Conservation (phyloP, 2,797 vertebrate species). For the Poecilia wingei region DNA sequence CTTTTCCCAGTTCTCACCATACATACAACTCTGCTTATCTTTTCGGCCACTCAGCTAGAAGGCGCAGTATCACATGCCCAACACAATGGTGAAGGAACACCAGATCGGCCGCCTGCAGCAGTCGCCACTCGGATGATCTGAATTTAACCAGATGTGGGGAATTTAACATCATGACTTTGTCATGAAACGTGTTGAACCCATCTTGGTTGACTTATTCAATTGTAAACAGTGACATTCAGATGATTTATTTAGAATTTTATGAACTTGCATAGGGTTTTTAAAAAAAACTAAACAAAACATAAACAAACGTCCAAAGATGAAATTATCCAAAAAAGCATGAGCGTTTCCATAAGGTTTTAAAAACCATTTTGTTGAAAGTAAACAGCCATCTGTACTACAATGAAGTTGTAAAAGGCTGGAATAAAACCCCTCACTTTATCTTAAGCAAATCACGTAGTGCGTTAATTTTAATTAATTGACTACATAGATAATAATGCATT, state of each 20-base stretch:
- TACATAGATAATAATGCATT: too few species aligned
- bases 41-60: conserved; percentile 70
- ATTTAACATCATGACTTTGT: conserved; percentile 30
- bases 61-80: conserved; percentile 60
- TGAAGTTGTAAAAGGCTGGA: too few species aligned
- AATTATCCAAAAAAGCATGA: too few species aligned
- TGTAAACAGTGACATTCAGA: conserved; percentile 10
- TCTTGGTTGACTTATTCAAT: conserved; percentile 21
- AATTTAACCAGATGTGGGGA: conserved; percentile 55
- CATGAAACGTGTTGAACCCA: conserved; percentile 11
- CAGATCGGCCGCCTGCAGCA: conserved; percentile 45
- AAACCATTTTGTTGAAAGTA: background rate
- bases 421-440: background rate
- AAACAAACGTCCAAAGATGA: background rate
- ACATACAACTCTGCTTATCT: conserved; percentile 62
- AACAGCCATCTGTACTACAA: too few species aligned
- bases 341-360: background rate
- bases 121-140: conserved; percentile 42
- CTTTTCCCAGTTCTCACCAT: conserved; percentile 39
- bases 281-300: too few species aligned
- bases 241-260: conserved; percentile 5
- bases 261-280: conserved; percentile 1
- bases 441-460: background rate
- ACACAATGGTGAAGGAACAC: conserved; percentile 44
- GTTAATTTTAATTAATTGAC: too few species aligned